A percentile compares a stretch with the other conserved stretches of the same genome.
Evolutionary conservation across 1,140 invertebrate species (phyloP).

Genomic region (Euura lappo): DNA sequence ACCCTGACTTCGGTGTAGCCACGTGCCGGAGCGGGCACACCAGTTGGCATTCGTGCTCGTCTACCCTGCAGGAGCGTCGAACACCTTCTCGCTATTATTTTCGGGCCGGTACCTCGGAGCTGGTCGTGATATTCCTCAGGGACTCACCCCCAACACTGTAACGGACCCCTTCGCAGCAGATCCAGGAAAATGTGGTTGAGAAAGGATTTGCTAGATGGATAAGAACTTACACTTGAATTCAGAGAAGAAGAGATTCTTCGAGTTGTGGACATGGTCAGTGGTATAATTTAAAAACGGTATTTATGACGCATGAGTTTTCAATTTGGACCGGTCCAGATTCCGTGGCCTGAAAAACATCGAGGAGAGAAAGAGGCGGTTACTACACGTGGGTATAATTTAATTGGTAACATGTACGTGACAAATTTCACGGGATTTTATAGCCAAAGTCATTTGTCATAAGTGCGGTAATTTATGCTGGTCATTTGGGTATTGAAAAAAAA

Average conservation of each 20-base stretch:
- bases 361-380: neutral
- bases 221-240: no score
- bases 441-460: no score
- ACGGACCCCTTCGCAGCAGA: no score
- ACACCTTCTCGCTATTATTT: neutral
- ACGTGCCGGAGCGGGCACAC: neutral
- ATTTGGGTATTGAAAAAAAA: no score
- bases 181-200: no score
- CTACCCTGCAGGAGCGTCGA: neutral
- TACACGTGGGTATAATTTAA: neutral
- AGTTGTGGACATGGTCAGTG: no score
- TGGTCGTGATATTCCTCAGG: neutral
- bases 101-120: neutral
- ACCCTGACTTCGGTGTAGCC: neutral
- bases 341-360: neutral
- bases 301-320: neutral
- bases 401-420: neutral
- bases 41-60: neutral
- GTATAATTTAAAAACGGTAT: neutral
- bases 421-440: no score
- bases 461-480: no score
- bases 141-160: no score
- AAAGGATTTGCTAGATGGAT: no score
- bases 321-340: constrained; percentile 6
- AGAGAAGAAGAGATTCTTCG: no score